A percentile compares a stretch with the other conserved stretches of the same genome.
phyloP scores from a whole-genome alignment of 2,113 vertebrate species.

The Tapirus terrestris region DNA sequence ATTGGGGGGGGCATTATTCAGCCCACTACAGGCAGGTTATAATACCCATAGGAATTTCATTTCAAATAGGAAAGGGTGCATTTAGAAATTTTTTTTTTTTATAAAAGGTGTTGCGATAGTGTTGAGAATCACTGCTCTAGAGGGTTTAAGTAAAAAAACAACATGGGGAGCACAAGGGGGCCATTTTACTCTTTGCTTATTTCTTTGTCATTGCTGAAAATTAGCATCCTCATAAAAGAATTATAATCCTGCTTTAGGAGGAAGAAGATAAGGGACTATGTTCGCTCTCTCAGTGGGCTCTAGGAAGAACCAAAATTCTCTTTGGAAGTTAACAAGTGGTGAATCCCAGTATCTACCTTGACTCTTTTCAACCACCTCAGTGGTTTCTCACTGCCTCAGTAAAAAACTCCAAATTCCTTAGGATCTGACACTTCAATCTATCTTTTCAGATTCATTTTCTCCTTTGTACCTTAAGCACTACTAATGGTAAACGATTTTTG shows the following conservation, averaged over 20 bases:
- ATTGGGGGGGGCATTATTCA: not conserved
- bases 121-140: not conserved
- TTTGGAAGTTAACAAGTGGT: not conserved
- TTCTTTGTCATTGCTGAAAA: not conserved
- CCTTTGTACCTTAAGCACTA: not conserved
- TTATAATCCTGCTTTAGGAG: not conserved
- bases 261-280: not conserved
- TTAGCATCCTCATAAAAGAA: slow-evolving; percentile 6
- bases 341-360: not conserved
- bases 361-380: not conserved
- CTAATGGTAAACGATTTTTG: not conserved
- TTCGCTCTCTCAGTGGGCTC: not conserved
- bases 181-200: slow-evolving; percentile 11
- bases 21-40: not conserved
- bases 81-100: not conserved
- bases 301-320: slow-evolving; percentile 3
- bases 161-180: not conserved
- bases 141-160: not conserved
- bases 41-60: not conserved
- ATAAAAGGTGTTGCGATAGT: not conserved
- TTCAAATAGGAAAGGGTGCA: not conserved
- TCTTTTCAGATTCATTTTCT: not conserved
- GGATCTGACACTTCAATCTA: not conserved
- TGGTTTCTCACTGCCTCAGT: not conserved
- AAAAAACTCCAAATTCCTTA: not conserved